phyloP scores from a whole-genome alignment of 1,140 invertebrate genomes.

The Lasioglossum albipes region DNA sequence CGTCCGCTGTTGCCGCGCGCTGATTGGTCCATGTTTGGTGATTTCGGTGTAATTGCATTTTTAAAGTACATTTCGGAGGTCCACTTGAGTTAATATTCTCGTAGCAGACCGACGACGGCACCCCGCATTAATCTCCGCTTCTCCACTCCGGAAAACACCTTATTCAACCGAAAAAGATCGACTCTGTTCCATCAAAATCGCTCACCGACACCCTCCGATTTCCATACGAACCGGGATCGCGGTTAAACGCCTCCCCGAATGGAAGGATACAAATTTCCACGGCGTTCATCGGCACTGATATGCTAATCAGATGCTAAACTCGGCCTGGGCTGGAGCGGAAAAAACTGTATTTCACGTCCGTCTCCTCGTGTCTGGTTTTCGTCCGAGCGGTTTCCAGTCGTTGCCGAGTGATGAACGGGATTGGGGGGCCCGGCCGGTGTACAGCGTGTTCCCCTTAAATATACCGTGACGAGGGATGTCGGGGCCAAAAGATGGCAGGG shows the following conservation, averaged over 20 bases:
- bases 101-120: no score
- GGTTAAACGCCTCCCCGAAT: not conserved
- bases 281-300: not conserved
- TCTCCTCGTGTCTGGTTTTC: constrained; percentile 20
- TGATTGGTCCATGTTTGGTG: no score
- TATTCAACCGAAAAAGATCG: no score
- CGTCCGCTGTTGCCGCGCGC: no score
- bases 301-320: constrained; percentile 3
- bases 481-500: constrained; percentile 7
- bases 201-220: no score
- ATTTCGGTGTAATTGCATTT: no score
- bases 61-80: no score
- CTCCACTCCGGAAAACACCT: no score
- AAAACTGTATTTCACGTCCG: not conserved
- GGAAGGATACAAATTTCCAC: constrained; percentile 18
- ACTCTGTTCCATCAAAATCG: no score
- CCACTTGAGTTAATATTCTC: no score
- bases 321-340: not conserved
- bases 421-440: not conserved
- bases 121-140: no score
- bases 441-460: constrained; percentile 7
- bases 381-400: constrained; percentile 9
- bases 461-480: constrained; percentile 7
- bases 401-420: not conserved
- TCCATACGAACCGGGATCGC: not conserved